A percentile compares a stretch with the other conserved stretches of the same genome.
Conservation (phyloP, 2,113 vertebrate species). For the Lepisosteus oculatus region DNA sequence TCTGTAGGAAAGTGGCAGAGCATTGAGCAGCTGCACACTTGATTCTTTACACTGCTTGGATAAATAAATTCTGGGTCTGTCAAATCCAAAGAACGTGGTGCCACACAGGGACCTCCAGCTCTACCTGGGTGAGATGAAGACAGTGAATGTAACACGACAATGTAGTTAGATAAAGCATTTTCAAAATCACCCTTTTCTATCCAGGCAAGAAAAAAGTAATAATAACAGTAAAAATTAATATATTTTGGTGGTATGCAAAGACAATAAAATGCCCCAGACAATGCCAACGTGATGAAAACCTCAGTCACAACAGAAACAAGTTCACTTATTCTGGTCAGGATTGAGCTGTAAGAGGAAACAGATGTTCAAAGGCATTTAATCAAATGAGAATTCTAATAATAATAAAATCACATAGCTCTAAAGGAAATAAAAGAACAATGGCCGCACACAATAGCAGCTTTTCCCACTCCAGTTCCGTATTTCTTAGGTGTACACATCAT, state of each 20-base stretch:
- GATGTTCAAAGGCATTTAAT: constrained; percentile 28
- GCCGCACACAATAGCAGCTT: too few species aligned
- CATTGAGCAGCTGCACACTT: constrained; percentile 4
- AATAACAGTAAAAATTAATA: too few species aligned
- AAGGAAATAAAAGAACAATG: too few species aligned
- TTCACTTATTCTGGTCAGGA: neutral
- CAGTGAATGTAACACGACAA: neutral
- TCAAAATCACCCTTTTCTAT: too few species aligned
- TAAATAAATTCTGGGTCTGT: constrained; percentile 16
- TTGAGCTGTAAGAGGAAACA: constrained; percentile 25
- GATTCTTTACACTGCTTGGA: constrained; percentile 15
- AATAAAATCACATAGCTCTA: neutral
- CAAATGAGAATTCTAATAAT: constrained; percentile 25
- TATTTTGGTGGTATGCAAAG: neutral
- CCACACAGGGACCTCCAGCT: constrained; percentile 16
- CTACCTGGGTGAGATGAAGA: constrained; percentile 22
- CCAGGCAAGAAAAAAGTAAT: too few species aligned
- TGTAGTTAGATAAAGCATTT: neutral
- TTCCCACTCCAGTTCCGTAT: too few species aligned
- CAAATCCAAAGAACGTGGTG: constrained; percentile 1
- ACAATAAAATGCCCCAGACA: neutral
- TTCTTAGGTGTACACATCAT: too few species aligned
- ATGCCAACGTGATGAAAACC: neutral
- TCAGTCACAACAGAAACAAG: constrained; percentile 10
- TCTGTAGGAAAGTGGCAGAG: neutral